phyloP scores from a whole-genome alignment of 2,113 vertebrate species.

The Pyxicephalus adspersus region DNA sequence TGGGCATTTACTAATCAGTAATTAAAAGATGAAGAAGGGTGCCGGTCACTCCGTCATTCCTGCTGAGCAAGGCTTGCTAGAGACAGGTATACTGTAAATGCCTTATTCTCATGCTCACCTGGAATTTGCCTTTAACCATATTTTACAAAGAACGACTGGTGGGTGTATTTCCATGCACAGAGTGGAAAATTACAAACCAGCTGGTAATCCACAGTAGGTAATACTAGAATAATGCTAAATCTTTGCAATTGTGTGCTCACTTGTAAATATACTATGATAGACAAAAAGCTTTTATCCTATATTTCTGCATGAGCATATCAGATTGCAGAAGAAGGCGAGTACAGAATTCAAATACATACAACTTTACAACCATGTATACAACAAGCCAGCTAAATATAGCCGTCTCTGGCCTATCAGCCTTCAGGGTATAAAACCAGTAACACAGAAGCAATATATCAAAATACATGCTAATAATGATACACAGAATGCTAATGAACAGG shows the following conservation, averaged over 20 bases:
- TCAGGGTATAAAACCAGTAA: slow-evolving; percentile 38
- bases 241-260: not conserved
- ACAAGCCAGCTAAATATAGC: slow-evolving; percentile 35
- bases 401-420: slow-evolving; percentile 21
- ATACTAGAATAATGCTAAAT: not conserved
- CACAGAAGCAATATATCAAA: slow-evolving; percentile 10
- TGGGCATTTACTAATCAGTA: too few species aligned
- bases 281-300: too few species aligned
- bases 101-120: too few species aligned
- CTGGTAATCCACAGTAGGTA: not conserved
- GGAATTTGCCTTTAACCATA: too few species aligned
- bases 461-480: not conserved
- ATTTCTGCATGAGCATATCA: not conserved
- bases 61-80: too few species aligned
- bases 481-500: not conserved
- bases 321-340: not conserved
- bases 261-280: too few species aligned
- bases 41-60: too few species aligned
- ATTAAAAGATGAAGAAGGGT: too few species aligned
- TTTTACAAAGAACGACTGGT: not conserved
- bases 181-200: not conserved
- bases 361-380: not conserved
- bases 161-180: not conserved
- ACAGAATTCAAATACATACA: not conserved
- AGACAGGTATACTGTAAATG: too few species aligned